Percentiles rank a stretch among this genome's conserved stretches.
phyloP scores from a whole-genome alignment of 64 coral and sea anemone species.

The Dendronephthya gigantea region DNA sequence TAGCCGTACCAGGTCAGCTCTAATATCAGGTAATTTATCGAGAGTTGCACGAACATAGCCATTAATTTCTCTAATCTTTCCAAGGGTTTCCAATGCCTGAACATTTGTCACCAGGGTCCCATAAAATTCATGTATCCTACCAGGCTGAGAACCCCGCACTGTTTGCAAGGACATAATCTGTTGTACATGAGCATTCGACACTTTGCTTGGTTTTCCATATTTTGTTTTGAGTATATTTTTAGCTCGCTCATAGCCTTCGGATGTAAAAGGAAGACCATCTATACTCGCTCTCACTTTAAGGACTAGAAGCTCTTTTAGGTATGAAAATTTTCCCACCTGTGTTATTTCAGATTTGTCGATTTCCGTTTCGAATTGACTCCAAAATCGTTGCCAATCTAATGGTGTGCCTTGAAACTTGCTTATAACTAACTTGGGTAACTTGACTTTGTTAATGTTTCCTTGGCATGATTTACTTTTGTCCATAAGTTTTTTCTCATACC shows the following conservation, averaged over 20 bases:
- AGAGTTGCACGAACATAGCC: slow-evolving; percentile 19
- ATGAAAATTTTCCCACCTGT: slow-evolving; percentile 25
- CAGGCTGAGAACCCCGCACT: slow-evolving; percentile 31
- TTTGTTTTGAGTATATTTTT: slow-evolving; percentile 31
- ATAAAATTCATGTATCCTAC: slow-evolving; percentile 18
- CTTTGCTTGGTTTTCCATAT: slow-evolving; percentile 31
- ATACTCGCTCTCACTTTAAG: slow-evolving; percentile 19
- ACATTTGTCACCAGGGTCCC: slow-evolving; percentile 13
- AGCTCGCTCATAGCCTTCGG: slow-evolving; percentile 30
- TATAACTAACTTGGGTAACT: slow-evolving; percentile 26
- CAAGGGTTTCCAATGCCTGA: neutral
- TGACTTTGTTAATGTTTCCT: slow-evolving; percentile 5
- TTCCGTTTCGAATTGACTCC: slow-evolving; percentile 37
- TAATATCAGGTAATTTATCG: slow-evolving; percentile 16
- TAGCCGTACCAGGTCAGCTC: slow-evolving; percentile 27
- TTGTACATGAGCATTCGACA: slow-evolving; percentile 23
- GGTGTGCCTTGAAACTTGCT: slow-evolving; percentile 20
- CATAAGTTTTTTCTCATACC: slow-evolving; percentile 19
- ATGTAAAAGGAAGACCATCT: slow-evolving; percentile 9
- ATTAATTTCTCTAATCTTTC: slow-evolving; percentile 24
- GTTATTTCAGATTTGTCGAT: slow-evolving; percentile 23
- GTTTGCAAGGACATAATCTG: slow-evolving; percentile 21
- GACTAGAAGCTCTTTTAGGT: slow-evolving; percentile 9
- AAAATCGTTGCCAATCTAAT: slow-evolving; percentile 35
- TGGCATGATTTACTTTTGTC: slow-evolving; percentile 25